phyloP scores from a whole-genome alignment of 2,113 vertebrate genomes.

The Sminthopsis crassicaudata region DNA sequence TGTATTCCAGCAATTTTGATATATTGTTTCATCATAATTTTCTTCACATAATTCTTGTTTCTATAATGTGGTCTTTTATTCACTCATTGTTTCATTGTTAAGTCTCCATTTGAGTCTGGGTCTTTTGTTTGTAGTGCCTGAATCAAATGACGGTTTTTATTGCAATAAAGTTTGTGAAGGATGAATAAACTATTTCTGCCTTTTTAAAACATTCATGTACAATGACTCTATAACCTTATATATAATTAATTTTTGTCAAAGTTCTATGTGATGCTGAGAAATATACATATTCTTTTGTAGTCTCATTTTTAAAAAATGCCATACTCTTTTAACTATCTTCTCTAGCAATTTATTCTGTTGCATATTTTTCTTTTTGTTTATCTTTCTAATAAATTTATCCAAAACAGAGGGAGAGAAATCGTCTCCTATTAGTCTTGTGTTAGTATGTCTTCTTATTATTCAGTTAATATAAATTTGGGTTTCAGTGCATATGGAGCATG shows the following conservation, averaged over 20 bases:
- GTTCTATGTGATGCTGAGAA: not conserved
- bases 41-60: not conserved
- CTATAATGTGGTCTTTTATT: not conserved
- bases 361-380: not conserved
- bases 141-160: not conserved
- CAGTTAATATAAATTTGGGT: not conserved
- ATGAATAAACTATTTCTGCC: not conserved
- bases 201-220: not conserved
- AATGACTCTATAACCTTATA: not conserved
- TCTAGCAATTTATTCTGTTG: not conserved
- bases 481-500: not conserved
- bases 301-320: not conserved
- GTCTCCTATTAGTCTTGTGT: not conserved
- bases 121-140: not conserved
- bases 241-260: not conserved
- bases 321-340: not conserved
- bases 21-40: not conserved
- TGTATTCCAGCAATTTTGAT: not conserved
- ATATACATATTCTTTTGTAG: not conserved
- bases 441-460: not conserved
- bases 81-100: not conserved
- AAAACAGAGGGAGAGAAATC: not conserved
- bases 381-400: too few species aligned
- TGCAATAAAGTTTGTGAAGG: not conserved
- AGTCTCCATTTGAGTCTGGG: not conserved